Conservation (phyloP, 2,888 invertebrate genomes). For the Mesoligia furuncula region DNA sequence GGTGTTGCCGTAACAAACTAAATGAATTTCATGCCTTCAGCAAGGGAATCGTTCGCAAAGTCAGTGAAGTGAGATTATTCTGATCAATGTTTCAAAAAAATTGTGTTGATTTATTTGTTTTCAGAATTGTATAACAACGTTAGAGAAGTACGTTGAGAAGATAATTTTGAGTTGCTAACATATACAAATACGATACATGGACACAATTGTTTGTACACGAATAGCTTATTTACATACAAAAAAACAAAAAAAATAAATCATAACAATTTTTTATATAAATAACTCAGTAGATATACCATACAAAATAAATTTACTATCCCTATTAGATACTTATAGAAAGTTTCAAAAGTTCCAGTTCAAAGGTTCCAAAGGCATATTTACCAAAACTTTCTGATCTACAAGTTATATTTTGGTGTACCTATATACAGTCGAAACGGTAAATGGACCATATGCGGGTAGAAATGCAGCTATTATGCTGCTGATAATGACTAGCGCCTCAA, state of each 20-base stretch:
- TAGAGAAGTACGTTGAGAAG: conserved; percentile 34
- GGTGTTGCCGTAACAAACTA: conserved; percentile 81
- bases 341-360: not conserved
- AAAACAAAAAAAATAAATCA: too few relatives aligned
- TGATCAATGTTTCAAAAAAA: conserved; percentile 44
- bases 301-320: not conserved
- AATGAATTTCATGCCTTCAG: conserved; percentile 74
- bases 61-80: conserved; percentile 60
- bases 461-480: not conserved
- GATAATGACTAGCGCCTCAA: not conserved
- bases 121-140: conserved; percentile 66
- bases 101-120: conserved; percentile 61
- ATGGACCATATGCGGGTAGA: too few relatives aligned
- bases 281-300: not conserved
- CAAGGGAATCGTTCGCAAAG: conserved; percentile 62
- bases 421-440: too few relatives aligned
- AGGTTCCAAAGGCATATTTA: not conserved
- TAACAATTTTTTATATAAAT: not conserved
- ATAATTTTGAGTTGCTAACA: conserved; percentile 61
- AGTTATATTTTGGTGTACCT: not conserved
- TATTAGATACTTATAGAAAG: not conserved
- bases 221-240: conserved; percentile 23
- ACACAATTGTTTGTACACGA: conserved; percentile 51
- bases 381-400: not conserved
- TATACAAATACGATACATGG: too few relatives aligned